Percentiles rank a stretch among this genome's conserved stretches.
Conservation (phyloP, 2,888 invertebrate species). For the Apodemia zela region DNA sequence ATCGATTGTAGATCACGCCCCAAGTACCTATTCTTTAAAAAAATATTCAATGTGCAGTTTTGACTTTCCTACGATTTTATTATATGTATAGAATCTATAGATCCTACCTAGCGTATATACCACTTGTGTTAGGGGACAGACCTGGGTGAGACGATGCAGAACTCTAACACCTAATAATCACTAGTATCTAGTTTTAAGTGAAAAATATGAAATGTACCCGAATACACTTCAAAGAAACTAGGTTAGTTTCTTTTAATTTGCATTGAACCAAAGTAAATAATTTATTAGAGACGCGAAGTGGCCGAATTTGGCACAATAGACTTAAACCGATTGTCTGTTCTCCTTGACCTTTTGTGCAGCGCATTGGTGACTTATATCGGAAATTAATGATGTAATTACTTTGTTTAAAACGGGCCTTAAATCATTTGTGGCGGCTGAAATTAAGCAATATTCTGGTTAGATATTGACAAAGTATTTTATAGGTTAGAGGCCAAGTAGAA, state of each 20-base stretch:
- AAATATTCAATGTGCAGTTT: no score
- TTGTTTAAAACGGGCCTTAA: conserved; percentile 8
- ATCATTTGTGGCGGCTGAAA: conserved; percentile 10
- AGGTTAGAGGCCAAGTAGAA: not conserved
- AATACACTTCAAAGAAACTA: not conserved
- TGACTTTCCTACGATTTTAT: no score
- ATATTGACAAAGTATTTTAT: not conserved
- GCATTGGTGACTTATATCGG: conserved; percentile 14
- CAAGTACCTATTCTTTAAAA: no score
- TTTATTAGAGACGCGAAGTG: conserved; percentile 4
- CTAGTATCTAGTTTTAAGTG: no score
- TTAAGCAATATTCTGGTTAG: conserved; percentile 9
- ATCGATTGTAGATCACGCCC: no score
- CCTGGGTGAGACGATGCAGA: no score
- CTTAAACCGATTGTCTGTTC: conserved; percentile 12
- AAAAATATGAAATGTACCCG: no score
- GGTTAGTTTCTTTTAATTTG: conserved; percentile 5
- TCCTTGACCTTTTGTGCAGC: conserved; percentile 15
- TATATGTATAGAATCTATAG: no score
- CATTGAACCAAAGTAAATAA: not conserved
- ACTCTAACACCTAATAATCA: no score
- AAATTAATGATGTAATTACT: conserved; percentile 16
- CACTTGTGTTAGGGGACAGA: no score
- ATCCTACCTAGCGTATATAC: no score
- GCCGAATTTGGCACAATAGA: conserved; percentile 16